Evolutionary conservation across 2,888 invertebrate genomes (phyloP), one percentile per base, ranked within the genome.

Genomic region (Theretra japonica): DNA sequence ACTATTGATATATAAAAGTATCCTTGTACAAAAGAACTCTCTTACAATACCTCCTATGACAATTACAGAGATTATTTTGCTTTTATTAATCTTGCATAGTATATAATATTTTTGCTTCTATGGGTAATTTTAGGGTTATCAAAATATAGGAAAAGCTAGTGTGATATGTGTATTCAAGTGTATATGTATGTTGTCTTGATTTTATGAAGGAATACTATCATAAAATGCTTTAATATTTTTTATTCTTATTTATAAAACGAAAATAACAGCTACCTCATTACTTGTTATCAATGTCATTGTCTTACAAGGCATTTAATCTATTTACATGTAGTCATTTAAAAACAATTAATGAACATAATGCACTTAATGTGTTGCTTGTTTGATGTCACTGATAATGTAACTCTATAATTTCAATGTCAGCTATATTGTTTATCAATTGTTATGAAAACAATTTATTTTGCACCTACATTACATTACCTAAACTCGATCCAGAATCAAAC

Each of bases 311-410:
- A 15, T 23, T 23, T 48, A 65, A 65, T 65, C 23, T 23, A 41
- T 65, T 41, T 23, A 4, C 59, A 30, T 60, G 41, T 56, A 59
- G 30, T 15, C 41, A 50, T 59, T 59, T 71, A 33, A 58, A 48
- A 65, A 48, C 48, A 41, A 65, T 65, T 48, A 65, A 65, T 48
- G 17, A 48, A 65, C 41, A 65, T 48, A 65, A 23, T 23, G 15
- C n/a, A 4, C 5, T 7, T 17, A 41, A 65, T 62, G 41, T 11
- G 15, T 41, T 33, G 5, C 23, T 25, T 65, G 65, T 65, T n/a
- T 21, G 41, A 62, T 41, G 21, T 33, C 21, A 48, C 17, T 65
- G 65, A 65, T 65, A 21, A 65, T 25, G 30, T 28, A 2, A 28
- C 3, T 2, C 4, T 62, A 8, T 59, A 3, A 4, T 25, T n/a